A percentile compares a stretch with the other conserved stretches of the same genome.
Conservation (phyloP, 1,140 invertebrate genomes). For the Pachypeltis micranthus region DNA sequence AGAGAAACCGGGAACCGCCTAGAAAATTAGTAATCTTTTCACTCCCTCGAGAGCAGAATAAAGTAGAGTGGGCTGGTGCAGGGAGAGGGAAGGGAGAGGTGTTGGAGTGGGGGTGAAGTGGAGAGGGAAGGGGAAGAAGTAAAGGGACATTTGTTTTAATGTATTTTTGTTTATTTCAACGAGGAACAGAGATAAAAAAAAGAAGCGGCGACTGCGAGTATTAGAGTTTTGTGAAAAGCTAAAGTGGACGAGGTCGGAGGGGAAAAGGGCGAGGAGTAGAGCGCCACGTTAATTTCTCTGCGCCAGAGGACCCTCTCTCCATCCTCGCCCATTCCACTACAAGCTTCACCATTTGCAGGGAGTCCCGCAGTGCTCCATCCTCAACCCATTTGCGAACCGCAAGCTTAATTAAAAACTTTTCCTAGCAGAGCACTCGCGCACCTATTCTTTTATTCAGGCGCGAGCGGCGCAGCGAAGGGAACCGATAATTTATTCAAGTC, state of each 20-base stretch:
- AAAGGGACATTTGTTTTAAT: too few species aligned
- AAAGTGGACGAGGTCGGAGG: background rate
- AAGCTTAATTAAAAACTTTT: constrained; percentile 8
- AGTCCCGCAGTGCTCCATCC: constrained; percentile 1
- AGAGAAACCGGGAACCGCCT: too few species aligned
- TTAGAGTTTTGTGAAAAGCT: background rate
- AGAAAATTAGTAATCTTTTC: too few species aligned
- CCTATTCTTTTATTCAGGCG: background rate
- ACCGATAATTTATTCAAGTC: constrained; percentile 4
- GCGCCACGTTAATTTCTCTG: constrained; percentile 1
- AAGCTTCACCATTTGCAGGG: too few species aligned
- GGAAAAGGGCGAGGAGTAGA: background rate
- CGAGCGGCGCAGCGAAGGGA: background rate
- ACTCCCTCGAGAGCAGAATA: too few species aligned
- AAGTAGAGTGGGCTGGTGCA: too few species aligned
- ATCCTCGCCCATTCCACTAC: too few species aligned
- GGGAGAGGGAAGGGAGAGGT: too few species aligned
- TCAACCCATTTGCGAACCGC: constrained; percentile 4
- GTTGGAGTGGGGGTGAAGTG: too few species aligned
- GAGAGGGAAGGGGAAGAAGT: too few species aligned
- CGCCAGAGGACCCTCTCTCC: background rate
- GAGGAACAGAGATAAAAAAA: background rate
- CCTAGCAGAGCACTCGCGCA: background rate
- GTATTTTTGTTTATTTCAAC: too few species aligned
- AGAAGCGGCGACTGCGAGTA: background rate